Conservation (phyloP, 2,797 vertebrate species). For the Gouania willdenowi region DNA sequence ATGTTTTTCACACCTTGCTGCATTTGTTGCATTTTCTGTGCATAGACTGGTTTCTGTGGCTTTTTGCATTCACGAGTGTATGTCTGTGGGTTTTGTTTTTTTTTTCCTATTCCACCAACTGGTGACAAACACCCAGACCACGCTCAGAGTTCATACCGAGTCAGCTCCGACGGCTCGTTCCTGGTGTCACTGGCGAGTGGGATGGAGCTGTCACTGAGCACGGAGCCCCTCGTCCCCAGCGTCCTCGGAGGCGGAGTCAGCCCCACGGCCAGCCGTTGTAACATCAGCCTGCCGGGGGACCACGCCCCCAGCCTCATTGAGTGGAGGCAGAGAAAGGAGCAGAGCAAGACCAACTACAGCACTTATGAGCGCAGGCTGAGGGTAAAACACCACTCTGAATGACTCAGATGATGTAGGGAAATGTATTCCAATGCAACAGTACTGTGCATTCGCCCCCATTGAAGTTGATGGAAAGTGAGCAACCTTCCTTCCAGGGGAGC, state of each 20-base stretch:
- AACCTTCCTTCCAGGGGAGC: too few relatives aligned
- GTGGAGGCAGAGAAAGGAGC: conserved; percentile 95
- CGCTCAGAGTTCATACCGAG: conserved; percentile 85
- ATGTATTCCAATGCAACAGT: too few relatives aligned
- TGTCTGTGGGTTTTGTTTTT: conserved; percentile 35
- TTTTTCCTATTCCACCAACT: too few relatives aligned
- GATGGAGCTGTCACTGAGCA: conserved; percentile 93
- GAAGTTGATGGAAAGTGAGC: too few relatives aligned
- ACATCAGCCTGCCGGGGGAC: conserved; percentile 96
- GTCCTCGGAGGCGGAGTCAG: conserved; percentile 83
- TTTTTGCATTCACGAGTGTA: neutral
- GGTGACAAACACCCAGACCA: conserved; percentile 45
- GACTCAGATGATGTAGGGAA: too few relatives aligned
- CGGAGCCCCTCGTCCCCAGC: conserved; percentile 86
- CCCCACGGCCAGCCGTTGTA: conserved; percentile 92
- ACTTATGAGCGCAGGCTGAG: conserved; percentile 92
- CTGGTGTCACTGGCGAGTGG: conserved; percentile 91
- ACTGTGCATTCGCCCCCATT: too few relatives aligned
- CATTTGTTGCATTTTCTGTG: conserved; percentile 3
- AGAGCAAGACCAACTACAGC: conserved; percentile 91
- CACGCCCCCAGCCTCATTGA: conserved; percentile 94
- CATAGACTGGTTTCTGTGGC: too few relatives aligned
- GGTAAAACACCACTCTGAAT: conserved; percentile 72
- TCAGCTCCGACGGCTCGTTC: conserved; percentile 92
- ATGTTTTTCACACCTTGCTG: conserved; percentile 42